phyloP scores from a whole-genome alignment of 2,888 invertebrate species.

The Dromius quadrimaculatus region DNA sequence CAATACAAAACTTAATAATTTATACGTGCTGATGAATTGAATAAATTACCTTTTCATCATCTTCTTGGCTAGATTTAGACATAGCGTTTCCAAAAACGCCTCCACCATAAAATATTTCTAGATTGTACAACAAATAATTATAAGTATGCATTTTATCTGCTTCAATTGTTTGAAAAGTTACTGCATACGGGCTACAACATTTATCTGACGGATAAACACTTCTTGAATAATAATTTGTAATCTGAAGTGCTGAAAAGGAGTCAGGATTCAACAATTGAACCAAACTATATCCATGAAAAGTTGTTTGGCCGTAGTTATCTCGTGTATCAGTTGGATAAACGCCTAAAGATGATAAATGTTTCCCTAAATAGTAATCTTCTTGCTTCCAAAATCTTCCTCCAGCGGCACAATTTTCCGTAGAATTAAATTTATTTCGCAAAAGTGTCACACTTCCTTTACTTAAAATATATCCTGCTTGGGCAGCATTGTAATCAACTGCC shows the following conservation, averaged over 20 bases:
- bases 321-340: slow-evolving; percentile 69
- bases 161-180: slow-evolving; percentile 69
- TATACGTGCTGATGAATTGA: slow-evolving; percentile 40
- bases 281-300: slow-evolving; percentile 69
- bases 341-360: slow-evolving; percentile 67
- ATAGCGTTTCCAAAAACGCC: slow-evolving; percentile 64
- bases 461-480: slow-evolving; percentile 70
- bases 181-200: slow-evolving; percentile 69
- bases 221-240: slow-evolving; percentile 66
- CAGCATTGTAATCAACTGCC: slow-evolving; percentile 70
- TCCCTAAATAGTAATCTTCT: slow-evolving; percentile 73
- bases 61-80: slow-evolving; percentile 61
- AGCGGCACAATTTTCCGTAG: slow-evolving; percentile 65
- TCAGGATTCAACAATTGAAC: slow-evolving; percentile 65
- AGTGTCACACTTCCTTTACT: slow-evolving; percentile 67
- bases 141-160: slow-evolving; percentile 69
- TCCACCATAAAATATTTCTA: slow-evolving; percentile 66
- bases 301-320: slow-evolving; percentile 67
- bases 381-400: slow-evolving; percentile 70
- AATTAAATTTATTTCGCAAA: slow-evolving; percentile 65
- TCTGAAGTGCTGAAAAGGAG: slow-evolving; percentile 61
- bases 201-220: slow-evolving; percentile 67
- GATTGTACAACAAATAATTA: slow-evolving; percentile 69
- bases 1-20: slow-evolving; percentile 4
- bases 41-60: slow-evolving; percentile 65